Percentiles rank a stretch among this genome's conserved stretches.
Evolutionary conservation across 2,797 vertebrate species (phyloP).

Genomic region (Iguana delicatissima): DNA sequence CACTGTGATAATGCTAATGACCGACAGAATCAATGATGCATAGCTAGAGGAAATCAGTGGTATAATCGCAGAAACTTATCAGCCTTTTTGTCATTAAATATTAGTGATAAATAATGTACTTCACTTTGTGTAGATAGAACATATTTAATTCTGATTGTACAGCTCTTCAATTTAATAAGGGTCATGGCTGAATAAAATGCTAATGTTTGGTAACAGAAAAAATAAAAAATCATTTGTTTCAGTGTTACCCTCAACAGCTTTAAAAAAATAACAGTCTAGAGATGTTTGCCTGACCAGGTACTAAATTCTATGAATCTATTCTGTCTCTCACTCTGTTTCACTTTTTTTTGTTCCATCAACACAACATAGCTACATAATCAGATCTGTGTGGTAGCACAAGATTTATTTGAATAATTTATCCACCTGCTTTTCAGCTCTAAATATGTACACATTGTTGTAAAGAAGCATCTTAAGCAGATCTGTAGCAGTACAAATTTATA

Average conservation of each 20-base stretch:
- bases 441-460: neutral
- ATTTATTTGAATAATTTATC: neutral
- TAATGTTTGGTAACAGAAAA: slow-evolving; percentile 79
- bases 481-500: neutral
- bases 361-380: slow-evolving; percentile 26
- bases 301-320: slow-evolving; percentile 44
- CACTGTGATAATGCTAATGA: slow-evolving; percentile 83
- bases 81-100: slow-evolving; percentile 83
- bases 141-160: slow-evolving; percentile 81
- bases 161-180: slow-evolving; percentile 78
- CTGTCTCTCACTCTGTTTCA: slow-evolving; percentile 7
- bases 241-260: slow-evolving; percentile 41
- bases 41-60: slow-evolving; percentile 80
- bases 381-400: neutral
- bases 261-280: slow-evolving; percentile 21
- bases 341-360: slow-evolving; percentile 51
- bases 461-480: neutral
- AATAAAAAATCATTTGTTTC: slow-evolving; percentile 75
- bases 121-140: slow-evolving; percentile 78
- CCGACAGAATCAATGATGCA: slow-evolving; percentile 78
- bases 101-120: slow-evolving; percentile 84
- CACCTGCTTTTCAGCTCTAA: neutral
- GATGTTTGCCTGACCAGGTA: slow-evolving; percentile 66
- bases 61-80: slow-evolving; percentile 80
- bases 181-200: slow-evolving; percentile 78